Evolutionary conservation across 2,888 invertebrate genomes (phyloP).

Genomic region (Metallyticus violacea): DNA sequence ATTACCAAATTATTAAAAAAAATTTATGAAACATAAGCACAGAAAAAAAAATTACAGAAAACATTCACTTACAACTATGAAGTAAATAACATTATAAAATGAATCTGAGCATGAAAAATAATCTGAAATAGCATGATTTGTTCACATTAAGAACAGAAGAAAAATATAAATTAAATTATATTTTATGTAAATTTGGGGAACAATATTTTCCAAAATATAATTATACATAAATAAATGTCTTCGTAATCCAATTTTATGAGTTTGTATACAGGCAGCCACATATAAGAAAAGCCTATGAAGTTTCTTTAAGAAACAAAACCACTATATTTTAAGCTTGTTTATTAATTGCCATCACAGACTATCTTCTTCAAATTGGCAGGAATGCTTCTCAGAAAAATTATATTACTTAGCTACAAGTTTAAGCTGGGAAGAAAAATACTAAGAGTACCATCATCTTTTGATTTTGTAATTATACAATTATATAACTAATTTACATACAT

Average conservation of each 20-base stretch:
- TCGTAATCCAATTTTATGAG: background rate
- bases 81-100: background rate
- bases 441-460: background rate
- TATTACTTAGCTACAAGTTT: background rate
- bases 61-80: background rate
- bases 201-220: background rate
- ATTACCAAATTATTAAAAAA: background rate
- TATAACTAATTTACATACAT: background rate
- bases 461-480: slow-evolving; percentile 1
- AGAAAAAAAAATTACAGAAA: background rate
- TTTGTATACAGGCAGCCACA: background rate
- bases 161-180: background rate
- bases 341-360: slow-evolving; percentile 8
- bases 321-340: background rate
- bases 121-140: background rate
- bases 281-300: too few species aligned
- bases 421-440: background rate
- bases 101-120: background rate
- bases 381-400: background rate
- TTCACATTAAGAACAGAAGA: background rate
- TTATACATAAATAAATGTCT: background rate
- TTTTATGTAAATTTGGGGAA: background rate
- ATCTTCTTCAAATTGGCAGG: background rate
- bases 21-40: background rate
- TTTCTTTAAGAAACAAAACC: background rate